Conservation (phyloP, 2,888 invertebrate species). For the Monoplex corrugatus region DNA sequence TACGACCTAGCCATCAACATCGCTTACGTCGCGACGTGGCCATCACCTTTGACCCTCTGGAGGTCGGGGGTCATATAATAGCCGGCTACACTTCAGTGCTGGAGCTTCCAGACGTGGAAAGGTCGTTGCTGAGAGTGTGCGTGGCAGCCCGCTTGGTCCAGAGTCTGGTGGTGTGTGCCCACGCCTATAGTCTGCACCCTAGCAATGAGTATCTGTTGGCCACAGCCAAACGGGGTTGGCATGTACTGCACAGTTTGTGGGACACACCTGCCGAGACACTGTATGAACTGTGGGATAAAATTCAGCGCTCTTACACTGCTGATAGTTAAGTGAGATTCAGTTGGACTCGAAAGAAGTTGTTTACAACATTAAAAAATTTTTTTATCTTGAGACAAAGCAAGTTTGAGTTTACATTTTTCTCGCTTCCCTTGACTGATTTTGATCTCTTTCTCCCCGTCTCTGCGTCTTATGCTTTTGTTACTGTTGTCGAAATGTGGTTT, state of each 20-base stretch:
- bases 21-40: slow-evolving; percentile 90
- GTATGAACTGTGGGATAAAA: slow-evolving; percentile 49
- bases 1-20: slow-evolving; percentile 92
- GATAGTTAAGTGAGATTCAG: no score
- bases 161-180: slow-evolving; percentile 91
- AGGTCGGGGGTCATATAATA: slow-evolving; percentile 85
- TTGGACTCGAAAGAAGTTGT: no score
- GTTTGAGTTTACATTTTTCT: no score
- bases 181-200: slow-evolving; percentile 89
- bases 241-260: slow-evolving; percentile 70
- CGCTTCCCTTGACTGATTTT: no score
- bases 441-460: no score
- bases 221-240: slow-evolving; percentile 82
- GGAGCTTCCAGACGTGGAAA: slow-evolving; percentile 85
- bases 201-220: slow-evolving; percentile 89
- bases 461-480: no score
- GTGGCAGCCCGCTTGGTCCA: slow-evolving; percentile 91
- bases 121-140: slow-evolving; percentile 87
- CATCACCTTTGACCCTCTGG: slow-evolving; percentile 81
- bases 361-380: no score
- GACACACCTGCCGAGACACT: slow-evolving; percentile 59
- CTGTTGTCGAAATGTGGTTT: no score
- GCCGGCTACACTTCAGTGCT: slow-evolving; percentile 87
- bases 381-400: no score
- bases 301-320: slow-evolving; percentile 39